Evolutionary conservation across 2,888 invertebrate genomes (phyloP).

Genomic region (Lithodes maja): DNA sequence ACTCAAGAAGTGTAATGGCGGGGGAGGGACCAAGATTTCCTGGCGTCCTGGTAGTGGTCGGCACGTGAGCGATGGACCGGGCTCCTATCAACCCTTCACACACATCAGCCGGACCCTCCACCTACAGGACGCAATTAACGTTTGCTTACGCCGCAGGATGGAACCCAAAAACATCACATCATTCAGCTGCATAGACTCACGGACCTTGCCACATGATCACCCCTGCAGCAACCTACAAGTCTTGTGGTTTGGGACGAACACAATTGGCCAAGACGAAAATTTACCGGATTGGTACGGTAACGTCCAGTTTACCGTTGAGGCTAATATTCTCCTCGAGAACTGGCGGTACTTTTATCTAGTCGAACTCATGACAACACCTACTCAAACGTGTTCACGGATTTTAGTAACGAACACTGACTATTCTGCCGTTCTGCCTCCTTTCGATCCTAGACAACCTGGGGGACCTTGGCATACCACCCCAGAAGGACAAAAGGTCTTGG

Average conservation of each 20-base stretch:
- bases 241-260: conserved; percentile 45
- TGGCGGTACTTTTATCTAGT: conserved; percentile 44
- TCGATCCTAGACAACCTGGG: conserved; percentile 23
- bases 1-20: background rate
- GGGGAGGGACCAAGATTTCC: conserved; percentile 6
- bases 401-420: conserved; percentile 47
- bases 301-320: conserved; percentile 26
- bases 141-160: conserved; percentile 16
- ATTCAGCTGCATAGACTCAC: background rate
- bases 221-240: background rate
- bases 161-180: background rate
- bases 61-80: conserved; percentile 29
- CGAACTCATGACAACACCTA: conserved; percentile 40
- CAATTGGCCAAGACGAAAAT: conserved; percentile 2
- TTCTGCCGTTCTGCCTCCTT: conserved; percentile 11
- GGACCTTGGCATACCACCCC: conserved; percentile 34
- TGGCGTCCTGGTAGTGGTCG: conserved; percentile 57
- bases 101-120: conserved; percentile 47
- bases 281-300: conserved; percentile 54
- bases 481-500: conserved; percentile 4
- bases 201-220: too few species aligned
- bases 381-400: conserved; percentile 31
- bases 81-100: conserved; percentile 19
- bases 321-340: background rate
- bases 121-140: conserved; percentile 28